Evolutionary conservation across 2,113 vertebrate species (phyloP), one percentile per base, ranked within the genome.

Genomic region (Accipiter cooperii): DNA sequence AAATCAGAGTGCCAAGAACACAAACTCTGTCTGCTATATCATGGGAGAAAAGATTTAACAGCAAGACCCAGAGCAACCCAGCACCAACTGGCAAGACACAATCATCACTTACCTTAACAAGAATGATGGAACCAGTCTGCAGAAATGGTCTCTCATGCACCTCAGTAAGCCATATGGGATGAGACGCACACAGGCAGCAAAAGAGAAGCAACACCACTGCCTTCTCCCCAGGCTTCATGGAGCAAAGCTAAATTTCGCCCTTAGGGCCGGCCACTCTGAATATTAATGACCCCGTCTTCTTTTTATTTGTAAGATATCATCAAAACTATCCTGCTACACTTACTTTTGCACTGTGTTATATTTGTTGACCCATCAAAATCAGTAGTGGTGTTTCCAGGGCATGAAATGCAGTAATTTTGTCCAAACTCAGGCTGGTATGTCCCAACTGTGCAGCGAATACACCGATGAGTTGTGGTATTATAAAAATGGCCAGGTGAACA

Each of bases 401-500:
- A 99, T 71, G 99, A 96, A 87, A 99, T 95, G 65, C 99, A 99
- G 95, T 98, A 98, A 96, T 99, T 99, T 97, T 99, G 99, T 17
- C 99, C 99, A 97, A 99, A 99, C 90, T 99, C 99, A 36, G 98
- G 98, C 88, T 99, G 99, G 88, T 98, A 99, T 1, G 98, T 99
- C 70, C 98, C 99, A 66, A 96, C 91, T 13, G 98, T 95, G 49
- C 99, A 99, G n/a, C 99, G 99, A 94, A 99, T 99, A 73, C 99
- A 99, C 75, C 99, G 98, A 97, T 99, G 99, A 55, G 99, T 99
- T 93, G 98, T 99, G 90, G 99, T 99, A 95, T 99, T 99, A 95
- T 99, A 99, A 97, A 99, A 99, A 97, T 99, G 99, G 75, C 99
- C 99, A 19, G 99, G 99, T 36, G 99, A 99, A 82, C 99, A 99